Evolutionary conservation across 2,113 vertebrate species (phyloP).

Genomic region (Kryptolebias marmoratus): DNA sequence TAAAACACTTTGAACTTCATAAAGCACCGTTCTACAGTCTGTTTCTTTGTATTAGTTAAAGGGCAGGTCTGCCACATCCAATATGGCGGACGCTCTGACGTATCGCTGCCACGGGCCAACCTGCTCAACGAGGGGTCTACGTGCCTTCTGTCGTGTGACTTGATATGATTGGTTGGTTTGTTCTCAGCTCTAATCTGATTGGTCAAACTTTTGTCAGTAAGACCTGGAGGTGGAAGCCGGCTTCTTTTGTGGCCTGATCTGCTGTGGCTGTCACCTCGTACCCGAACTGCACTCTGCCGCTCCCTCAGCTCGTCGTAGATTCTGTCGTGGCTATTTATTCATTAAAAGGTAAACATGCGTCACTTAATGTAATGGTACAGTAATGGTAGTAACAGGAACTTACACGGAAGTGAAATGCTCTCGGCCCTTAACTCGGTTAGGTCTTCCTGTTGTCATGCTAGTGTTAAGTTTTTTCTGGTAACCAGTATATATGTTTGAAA

Average conservation of each 20-base stretch:
- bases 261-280: not conserved
- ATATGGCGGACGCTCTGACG: too few species aligned
- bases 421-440: not conserved
- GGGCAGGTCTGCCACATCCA: too few species aligned
- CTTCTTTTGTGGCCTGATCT: not conserved
- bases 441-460: not conserved
- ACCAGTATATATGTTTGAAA: not conserved
- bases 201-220: not conserved
- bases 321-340: slow-evolving; percentile 5
- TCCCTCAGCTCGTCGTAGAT: not conserved
- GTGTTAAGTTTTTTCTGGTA: not conserved
- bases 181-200: slow-evolving; percentile 39
- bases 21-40: too few species aligned
- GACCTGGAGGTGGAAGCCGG: not conserved
- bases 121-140: too few species aligned
- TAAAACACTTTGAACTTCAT: too few species aligned
- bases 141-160: slow-evolving; percentile 13
- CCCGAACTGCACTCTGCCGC: not conserved
- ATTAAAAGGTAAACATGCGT: slow-evolving; percentile 28
- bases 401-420: not conserved
- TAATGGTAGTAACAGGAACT: not conserved
- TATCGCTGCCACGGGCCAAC: too few species aligned
- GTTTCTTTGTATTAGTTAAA: too few species aligned
- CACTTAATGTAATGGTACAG: too few species aligned
- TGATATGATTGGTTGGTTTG: slow-evolving; percentile 32